Percentiles rank a stretch among this genome's conserved stretches.
Conservation (phyloP, 2,113 vertebrate genomes). For the Ibidorhyncha struthersii region DNA sequence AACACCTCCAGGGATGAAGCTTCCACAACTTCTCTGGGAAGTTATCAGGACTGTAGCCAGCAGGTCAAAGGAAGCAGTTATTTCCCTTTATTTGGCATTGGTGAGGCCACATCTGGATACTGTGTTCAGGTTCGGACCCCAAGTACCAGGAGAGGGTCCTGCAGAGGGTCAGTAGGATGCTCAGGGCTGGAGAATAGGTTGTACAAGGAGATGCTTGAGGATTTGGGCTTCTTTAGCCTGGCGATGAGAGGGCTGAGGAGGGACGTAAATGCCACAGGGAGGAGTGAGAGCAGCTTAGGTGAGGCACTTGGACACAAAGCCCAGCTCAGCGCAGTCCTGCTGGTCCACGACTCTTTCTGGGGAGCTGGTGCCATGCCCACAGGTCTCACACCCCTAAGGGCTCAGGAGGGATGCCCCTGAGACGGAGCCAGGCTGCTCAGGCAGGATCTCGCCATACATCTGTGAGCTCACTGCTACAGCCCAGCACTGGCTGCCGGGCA, state of each 20-base stretch:
- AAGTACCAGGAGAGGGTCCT: background rate
- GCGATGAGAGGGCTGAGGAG: background rate
- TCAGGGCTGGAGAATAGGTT: background rate
- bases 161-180: background rate
- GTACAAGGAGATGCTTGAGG: background rate
- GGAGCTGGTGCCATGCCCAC: background rate
- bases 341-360: background rate
- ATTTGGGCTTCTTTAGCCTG: background rate
- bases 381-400: background rate
- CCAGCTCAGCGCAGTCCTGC: background rate
- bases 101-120: background rate
- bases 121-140: background rate
- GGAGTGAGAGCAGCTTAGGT: background rate
- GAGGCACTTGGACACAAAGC: background rate
- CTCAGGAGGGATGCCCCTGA: background rate
- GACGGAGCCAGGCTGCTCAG: background rate
- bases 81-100: background rate
- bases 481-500: background rate
- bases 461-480: background rate
- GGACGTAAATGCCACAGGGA: background rate
- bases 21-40: too few species aligned
- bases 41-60: background rate
- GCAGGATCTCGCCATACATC: background rate
- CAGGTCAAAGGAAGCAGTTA: background rate
- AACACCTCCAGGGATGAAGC: too few species aligned